Base-by-base conservation (phyloP, 2,797 vertebrate species). In the Balearica regulorum region DNA sequence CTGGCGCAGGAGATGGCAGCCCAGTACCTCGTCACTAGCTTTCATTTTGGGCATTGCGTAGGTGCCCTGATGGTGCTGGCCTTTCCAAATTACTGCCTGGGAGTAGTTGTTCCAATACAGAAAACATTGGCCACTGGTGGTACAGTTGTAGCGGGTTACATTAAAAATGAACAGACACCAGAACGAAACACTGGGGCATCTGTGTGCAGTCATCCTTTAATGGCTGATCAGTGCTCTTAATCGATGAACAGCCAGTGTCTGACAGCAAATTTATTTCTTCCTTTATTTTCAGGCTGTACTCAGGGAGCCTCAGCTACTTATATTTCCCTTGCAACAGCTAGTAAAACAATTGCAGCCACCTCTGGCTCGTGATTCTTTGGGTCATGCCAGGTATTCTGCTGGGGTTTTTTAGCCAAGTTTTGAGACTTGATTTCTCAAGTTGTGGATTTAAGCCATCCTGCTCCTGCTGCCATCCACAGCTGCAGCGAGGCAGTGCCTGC, bases 1-100 rank as follows among this genome's bases (percentile, higher is more conserved):
- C 44, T 0, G 1, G 18, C 10, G 2, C 35, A 44, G 64, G 39
- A 66, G 49, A n/a, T 0, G 2, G 12, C 20, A 84, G 35, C 51
- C 25, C 60, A 43, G 25, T 33, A 26, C 0, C 0, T n/a, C 22
- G 33, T 28, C 48, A 44, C 19, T 14, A 10, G 6, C 41, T 71
- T 51, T 75, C 11, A 28, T 15, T 68, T 43, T 3, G 5, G 44
- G 21, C 24, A 35, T 1, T 4, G 19, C 1, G 13, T 8, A 51
- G 57, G 33, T 65, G 18, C n/a, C 37, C 64, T 49, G 51, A 37
- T 2, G 8, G 39, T 5, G 5, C 14, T 49, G 62, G 6, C 28
- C 28, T 90, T 57, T 64, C 60, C 64, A 75, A 58, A 48, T 75
- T 78, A 60, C 25, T 68, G 22, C 53, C 57, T 68, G 25, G 24